Conservation (phyloP, 2,113 vertebrate species). For the Phocoena sinus region DNA sequence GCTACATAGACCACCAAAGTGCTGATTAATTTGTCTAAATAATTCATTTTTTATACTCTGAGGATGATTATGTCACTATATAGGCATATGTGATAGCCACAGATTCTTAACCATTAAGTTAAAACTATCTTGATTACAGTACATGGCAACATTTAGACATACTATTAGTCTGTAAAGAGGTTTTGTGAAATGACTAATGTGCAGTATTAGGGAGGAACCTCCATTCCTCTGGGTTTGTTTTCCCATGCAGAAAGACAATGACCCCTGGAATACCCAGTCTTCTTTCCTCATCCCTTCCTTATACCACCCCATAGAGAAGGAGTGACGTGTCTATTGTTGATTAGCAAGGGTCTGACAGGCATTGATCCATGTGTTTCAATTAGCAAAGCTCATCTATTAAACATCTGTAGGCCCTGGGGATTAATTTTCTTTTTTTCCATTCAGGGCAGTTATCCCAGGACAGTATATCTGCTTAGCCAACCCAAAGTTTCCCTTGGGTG, state of each 20-base stretch:
- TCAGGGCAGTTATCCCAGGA: background rate
- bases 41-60: background rate
- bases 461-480: background rate
- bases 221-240: background rate
- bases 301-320: background rate
- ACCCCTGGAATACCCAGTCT: background rate
- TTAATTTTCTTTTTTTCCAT: background rate
- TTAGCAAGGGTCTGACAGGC: background rate
- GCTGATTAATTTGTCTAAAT: background rate
- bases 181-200: background rate
- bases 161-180: background rate
- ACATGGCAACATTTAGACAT: background rate
- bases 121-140: background rate
- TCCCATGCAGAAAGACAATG: background rate
- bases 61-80: background rate
- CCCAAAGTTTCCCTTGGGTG: background rate
- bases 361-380: conserved; percentile 11
- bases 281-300: background rate
- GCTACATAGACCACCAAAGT: background rate
- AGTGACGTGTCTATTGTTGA: background rate
- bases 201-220: background rate
- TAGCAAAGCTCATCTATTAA: conserved; percentile 25
- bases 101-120: background rate
- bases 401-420: background rate
- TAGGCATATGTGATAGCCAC: background rate